Conservation (phyloP, 2,888 invertebrate genomes). For the Blastobasis adustella region DNA sequence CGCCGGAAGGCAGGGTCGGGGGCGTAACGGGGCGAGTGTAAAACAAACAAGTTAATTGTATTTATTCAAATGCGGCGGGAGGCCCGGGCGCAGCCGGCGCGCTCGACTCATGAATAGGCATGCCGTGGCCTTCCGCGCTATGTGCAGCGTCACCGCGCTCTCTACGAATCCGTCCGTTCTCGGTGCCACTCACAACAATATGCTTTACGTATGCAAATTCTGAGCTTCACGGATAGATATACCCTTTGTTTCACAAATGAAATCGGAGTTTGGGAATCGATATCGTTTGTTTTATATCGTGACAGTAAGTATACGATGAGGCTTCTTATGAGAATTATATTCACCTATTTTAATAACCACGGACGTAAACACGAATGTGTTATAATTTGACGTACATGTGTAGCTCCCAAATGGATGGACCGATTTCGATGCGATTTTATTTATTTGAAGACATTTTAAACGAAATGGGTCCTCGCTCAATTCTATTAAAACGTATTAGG, state of each 20-base stretch:
- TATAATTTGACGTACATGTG: no score
- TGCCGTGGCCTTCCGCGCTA: conserved; percentile 42
- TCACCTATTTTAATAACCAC: no score
- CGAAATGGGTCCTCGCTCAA: no score
- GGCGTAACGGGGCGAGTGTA: conserved; percentile 50
- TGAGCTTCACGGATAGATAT: background rate
- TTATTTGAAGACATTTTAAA: no score
- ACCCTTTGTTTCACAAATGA: conserved; percentile 6
- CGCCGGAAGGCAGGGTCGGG: conserved; percentile 42
- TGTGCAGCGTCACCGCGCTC: conserved; percentile 51
- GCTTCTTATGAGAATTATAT: no score
- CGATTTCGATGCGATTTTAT: no score
- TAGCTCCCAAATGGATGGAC: no score
- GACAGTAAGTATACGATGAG: no score
- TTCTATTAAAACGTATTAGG: no score
- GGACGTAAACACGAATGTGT: no score
- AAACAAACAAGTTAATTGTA: conserved; percentile 75
- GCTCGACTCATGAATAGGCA: conserved; percentile 70
- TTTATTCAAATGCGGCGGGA: conserved; percentile 67
- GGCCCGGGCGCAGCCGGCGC: conserved; percentile 50
- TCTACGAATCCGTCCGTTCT: conserved; percentile 19
- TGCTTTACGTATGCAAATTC: conserved; percentile 27
- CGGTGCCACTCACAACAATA: conserved; percentile 18
- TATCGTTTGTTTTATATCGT: no score
- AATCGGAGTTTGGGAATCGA: conserved; percentile 1